Percentiles rank a stretch among this genome's conserved stretches.
These are phyloP conservation scores for Netelia inedita DNA, from an alignment of 2,888 invertebrate genomes.

Conservation along the genomic window DNA sequence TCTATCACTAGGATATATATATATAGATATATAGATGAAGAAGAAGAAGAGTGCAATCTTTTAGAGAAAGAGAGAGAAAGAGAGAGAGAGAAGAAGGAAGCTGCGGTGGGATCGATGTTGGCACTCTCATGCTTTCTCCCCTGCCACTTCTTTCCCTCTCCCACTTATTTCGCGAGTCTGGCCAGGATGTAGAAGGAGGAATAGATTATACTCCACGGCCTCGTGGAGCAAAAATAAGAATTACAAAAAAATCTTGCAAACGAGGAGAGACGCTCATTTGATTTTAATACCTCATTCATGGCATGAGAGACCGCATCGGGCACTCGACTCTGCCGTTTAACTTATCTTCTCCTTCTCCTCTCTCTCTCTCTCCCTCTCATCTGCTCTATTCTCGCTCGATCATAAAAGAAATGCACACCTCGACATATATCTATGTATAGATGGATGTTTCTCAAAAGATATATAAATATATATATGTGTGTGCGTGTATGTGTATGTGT, in stretches of 20 bases:
- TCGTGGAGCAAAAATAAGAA: slow-evolving; percentile 32
- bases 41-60: neutral
- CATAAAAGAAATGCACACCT: slow-evolving; percentile 20
- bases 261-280: slow-evolving; percentile 57
- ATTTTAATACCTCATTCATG: slow-evolving; percentile 68
- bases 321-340: slow-evolving; percentile 37
- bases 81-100: neutral
- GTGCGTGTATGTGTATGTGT: too few relatives aligned
- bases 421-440: neutral
- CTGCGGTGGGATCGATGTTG: slow-evolving; percentile 48
- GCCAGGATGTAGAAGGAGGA: slow-evolving; percentile 46
- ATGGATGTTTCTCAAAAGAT: too few relatives aligned
- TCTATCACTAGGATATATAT: neutral
- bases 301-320: slow-evolving; percentile 27
- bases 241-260: slow-evolving; percentile 48
- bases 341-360: slow-evolving; percentile 33
- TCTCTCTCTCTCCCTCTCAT: slow-evolving; percentile 23
- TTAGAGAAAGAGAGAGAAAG: neutral
- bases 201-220: slow-evolving; percentile 50
- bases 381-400: slow-evolving; percentile 1
- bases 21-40: neutral
- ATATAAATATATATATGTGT: too few relatives aligned
- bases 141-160: neutral
- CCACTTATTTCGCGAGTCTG: neutral
- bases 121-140: slow-evolving; percentile 13